Conservation (phyloP, 2,113 vertebrate species). For the Charina bottae region DNA sequence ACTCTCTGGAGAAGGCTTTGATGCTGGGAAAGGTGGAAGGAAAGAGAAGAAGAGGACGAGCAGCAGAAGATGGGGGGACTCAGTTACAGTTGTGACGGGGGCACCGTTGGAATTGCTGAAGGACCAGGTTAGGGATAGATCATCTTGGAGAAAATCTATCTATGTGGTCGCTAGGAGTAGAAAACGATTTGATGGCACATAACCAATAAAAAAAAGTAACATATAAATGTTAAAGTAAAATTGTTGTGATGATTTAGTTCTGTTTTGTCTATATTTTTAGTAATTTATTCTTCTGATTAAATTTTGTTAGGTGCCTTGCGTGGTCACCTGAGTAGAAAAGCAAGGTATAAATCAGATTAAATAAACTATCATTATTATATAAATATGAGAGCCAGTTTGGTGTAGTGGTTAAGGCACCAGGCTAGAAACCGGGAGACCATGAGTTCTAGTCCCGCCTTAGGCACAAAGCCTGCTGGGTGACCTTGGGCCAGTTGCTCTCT, state of each 20-base stretch:
- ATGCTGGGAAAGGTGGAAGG: neutral
- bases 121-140: neutral
- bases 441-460: too few species aligned
- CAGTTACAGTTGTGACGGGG: neutral
- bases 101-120: neutral
- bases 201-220: neutral
- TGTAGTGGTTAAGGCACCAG: too few species aligned
- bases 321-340: neutral
- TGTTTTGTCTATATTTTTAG: neutral
- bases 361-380: neutral
- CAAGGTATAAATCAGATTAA: neutral
- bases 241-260: too few species aligned
- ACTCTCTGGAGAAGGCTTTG: neutral
- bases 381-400: neutral
- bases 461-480: too few species aligned
- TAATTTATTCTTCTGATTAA: neutral
- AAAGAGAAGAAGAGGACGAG: neutral
- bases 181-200: neutral
- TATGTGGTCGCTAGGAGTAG: neutral
- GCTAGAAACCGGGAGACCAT: too few species aligned
- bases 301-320: neutral
- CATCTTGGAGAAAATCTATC: neutral
- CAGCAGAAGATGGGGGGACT: neutral
- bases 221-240: neutral
- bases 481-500: too few species aligned